Base-by-base conservation (phyloP, 2,888 invertebrate genomes). In the Hirtodrosophila confusa region DNA sequence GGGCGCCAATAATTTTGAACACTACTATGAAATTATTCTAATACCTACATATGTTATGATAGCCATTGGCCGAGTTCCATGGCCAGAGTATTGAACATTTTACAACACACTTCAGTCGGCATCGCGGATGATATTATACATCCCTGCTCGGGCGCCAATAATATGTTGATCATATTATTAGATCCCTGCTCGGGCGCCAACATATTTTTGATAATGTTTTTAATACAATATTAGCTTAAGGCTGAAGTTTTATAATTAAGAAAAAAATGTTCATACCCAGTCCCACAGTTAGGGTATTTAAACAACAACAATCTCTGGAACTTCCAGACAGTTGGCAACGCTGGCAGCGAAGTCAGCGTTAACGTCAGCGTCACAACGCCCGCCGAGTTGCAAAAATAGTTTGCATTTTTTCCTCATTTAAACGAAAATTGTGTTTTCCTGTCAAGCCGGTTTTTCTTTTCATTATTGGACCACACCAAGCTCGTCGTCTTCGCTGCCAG, bases 391-490 rank as follows among this genome's bases (percentile, higher is more conserved):
- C 75, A 54, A 68, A 68, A 76, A 65, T 87, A 64, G 58, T 71
- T 83, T 66, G 75, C 65, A 80, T 80, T 84, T 83, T 80, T 83
- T 80, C 78, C 82, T 78, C 69, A 71, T 80, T 86, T 78, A 66
- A 83, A 85, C 78, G 71, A 83, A 86, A 83, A 86, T 80, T 66
- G 87, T 67, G 68, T 85, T 83, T 83, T 83, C 83, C 83, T 74
- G 87, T 74, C 82, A 76, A 85, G 82, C 83, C 85, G 87, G 83
- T 83, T 83, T 84, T 67, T 57, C 66, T 78, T 84, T 78, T 75
- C 67, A 77, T 72, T 86, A 80, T 72, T 82, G 84, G 84, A 82
- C 84, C 82, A 86, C 74, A 83, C 63, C 80, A 79, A 50, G 63
- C 47, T 44, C 50, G 69, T 43, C 74, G 76, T 69, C 76, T 68